phyloP scores from a whole-genome alignment of 2,113 vertebrate genomes.

The Ia io region DNA sequence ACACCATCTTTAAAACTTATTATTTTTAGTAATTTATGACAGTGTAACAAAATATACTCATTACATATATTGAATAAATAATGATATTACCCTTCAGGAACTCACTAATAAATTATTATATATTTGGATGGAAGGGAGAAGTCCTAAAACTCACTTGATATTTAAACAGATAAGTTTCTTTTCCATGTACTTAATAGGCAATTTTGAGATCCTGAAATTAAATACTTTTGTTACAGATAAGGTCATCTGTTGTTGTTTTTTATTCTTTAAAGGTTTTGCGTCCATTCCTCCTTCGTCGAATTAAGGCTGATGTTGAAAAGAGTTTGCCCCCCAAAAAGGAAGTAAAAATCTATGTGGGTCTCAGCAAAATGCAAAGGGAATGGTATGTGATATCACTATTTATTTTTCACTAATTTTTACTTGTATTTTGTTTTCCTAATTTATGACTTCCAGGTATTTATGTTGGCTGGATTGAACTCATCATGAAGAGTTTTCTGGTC shows the following conservation, averaged over 20 bases:
- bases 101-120: not conserved
- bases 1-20: not conserved
- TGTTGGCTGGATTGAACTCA: not conserved
- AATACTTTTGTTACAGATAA: not conserved
- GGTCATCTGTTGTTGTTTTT: not conserved
- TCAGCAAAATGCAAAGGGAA: constrained; percentile 99
- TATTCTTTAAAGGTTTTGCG: constrained; percentile 88
- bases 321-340: constrained; percentile 98
- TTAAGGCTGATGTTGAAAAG: constrained; percentile 98
- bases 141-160: not conserved
- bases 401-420: not conserved
- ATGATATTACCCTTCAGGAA: not conserved
- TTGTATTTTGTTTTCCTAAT: not conserved
- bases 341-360: constrained; percentile 97
- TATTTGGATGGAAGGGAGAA: not conserved
- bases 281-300: constrained; percentile 96
- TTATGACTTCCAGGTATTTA: not conserved
- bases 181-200: not conserved
- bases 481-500: not conserved
- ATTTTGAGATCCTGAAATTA: not conserved
- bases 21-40: not conserved
- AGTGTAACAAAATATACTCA: not conserved
- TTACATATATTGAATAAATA: not conserved
- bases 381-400: constrained; percentile 85
- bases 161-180: not conserved